A percentile compares a stretch with the other conserved stretches of the same genome.
These are phyloP conservation scores for Irena cyanogastra DNA, from an alignment of 2,113 vertebrate species.

Conservation along the genomic window DNA sequence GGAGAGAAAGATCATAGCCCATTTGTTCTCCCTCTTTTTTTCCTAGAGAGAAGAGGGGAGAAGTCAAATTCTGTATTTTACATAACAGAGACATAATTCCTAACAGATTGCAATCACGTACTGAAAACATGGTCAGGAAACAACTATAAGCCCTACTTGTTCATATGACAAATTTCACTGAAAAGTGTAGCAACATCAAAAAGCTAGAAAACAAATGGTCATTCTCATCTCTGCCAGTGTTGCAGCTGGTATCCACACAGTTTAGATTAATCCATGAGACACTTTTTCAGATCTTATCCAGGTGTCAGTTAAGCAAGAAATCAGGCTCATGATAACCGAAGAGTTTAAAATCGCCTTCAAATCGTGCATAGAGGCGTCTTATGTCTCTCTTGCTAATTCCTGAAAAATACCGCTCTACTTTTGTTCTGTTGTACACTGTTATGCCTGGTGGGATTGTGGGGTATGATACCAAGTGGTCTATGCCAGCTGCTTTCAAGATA, in stretches of 20 bases:
- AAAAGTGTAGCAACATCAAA: slow-evolving; percentile 29
- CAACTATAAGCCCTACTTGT: neutral
- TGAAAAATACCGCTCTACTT: slow-evolving; percentile 90
- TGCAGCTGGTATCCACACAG: neutral
- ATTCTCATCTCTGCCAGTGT: neutral
- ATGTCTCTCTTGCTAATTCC: slow-evolving; percentile 89
- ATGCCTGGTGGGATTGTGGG: slow-evolving; percentile 92
- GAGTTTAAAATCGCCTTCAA: slow-evolving; percentile 90
- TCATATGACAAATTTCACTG: slow-evolving; percentile 40
- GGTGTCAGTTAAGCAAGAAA: slow-evolving; percentile 83
- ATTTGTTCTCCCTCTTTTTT: neutral
- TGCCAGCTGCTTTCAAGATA: slow-evolving; percentile 86
- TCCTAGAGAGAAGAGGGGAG: neutral
- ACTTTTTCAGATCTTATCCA: neutral
- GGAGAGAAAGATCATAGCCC: neutral
- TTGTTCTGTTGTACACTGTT: slow-evolving; percentile 90
- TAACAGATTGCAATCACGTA: neutral
- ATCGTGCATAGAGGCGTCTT: slow-evolving; percentile 84
- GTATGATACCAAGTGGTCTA: slow-evolving; percentile 86
- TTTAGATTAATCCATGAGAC: neutral
- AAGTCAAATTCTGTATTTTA: neutral
- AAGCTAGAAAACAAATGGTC: slow-evolving; percentile 29
- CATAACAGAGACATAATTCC: neutral
- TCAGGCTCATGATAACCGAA: slow-evolving; percentile 90
- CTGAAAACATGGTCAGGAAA: slow-evolving; percentile 37